These are phyloP conservation scores for Sporophila hypoxantha DNA, from an alignment of 2,113 vertebrate genomes.

Conservation along the genomic window DNA sequence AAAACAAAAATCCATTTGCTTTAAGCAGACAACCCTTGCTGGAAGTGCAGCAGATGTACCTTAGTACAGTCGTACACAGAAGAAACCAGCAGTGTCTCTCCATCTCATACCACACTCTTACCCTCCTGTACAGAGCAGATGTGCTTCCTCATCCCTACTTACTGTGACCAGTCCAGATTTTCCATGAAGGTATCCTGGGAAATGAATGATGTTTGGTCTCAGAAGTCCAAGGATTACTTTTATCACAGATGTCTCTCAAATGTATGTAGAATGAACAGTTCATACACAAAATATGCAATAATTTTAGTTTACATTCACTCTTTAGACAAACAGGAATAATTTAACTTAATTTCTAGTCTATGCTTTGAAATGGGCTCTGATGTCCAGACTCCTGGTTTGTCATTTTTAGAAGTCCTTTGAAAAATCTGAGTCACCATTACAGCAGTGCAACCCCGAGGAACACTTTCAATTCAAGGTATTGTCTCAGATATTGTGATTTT, in stretches of 20 bases:
- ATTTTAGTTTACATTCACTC: not conserved
- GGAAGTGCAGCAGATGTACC: not conserved
- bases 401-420: not conserved
- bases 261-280: not conserved
- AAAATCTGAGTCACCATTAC: not conserved
- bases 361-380: not conserved
- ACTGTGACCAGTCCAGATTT: not conserved
- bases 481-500: not conserved
- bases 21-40: not conserved
- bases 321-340: not conserved
- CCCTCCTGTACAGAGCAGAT: not conserved
- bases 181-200: not conserved
- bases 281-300: not conserved
- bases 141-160: fast-evolving
- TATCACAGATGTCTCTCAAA: not conserved
- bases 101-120: not conserved
- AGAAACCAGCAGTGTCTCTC: not conserved
- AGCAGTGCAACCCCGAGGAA: not conserved
- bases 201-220: not conserved
- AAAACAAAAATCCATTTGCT: not conserved
- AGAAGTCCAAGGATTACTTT: not conserved
- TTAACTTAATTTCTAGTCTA: not conserved
- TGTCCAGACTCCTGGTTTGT: not conserved
- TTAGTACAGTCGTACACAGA: not conserved
- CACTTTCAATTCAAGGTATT: not conserved